Base-by-base conservation (phyloP, 2,888 invertebrate genomes). In the Cosmia trapezina region DNA sequence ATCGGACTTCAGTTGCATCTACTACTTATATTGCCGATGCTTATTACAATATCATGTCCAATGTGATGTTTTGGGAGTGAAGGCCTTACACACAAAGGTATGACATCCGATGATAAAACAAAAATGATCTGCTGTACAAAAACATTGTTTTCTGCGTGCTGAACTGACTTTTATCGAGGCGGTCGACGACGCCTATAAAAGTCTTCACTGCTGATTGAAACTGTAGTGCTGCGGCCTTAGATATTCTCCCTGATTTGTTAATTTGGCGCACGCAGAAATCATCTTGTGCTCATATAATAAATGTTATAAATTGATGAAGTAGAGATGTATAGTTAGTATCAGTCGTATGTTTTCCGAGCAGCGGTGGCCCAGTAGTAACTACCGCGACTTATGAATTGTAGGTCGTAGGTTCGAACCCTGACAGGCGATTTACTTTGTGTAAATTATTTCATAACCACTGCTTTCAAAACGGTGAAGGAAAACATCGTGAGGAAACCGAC, bases 1-100 rank as follows among this genome's bases (percentile, higher is more conserved):
- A 49, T 53, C 17, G 53, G 41, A n/a, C 59, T 59, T 63, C 47
- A 33, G 75, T 49, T 12, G 19, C 22, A n/a, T 53, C 53, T 76
- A 33, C 37, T 12, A 76, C 28, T 28, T 80, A 43, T 74, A 43
- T 74, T 80, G 12, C 22, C 49, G n/a, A 54, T 47, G 22, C 11
- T 73, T 47, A 63, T 76, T 43, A 76, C 33, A 41, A 63, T 53
- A 37, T 47, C 47, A 76, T 70, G 33, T 4, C 3, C 19, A 1
- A 7, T 59, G 6, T 33, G 2, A 11, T 71, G 17, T 57, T 33
- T 14, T 22, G 14, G 8, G 6, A 64, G 41, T 28, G 11, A 51
- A 22, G n/a, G n/a, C n/a, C 22, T 51, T 4, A 12, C 43, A 11
- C 43, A 45, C 43, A 45, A 11, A 45, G 43, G 11, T n/a, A n/a